phyloP scores from a whole-genome alignment of 1,140 invertebrate genomes.

The Scaptomyza montana region DNA sequence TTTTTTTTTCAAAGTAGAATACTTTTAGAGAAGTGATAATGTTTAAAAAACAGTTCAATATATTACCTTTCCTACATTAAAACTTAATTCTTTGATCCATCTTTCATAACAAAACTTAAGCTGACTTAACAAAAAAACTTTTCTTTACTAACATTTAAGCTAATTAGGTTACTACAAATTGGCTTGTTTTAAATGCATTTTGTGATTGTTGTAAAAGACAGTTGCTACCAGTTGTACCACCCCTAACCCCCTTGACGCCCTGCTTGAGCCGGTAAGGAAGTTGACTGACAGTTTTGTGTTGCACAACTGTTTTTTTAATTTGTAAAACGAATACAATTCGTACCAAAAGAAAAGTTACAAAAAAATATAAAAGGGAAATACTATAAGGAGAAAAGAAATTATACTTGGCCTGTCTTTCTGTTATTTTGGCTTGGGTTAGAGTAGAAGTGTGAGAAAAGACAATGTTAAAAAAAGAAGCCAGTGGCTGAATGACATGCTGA shows the following conservation, averaged over 20 bases:
- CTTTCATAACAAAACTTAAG: too few relatives aligned
- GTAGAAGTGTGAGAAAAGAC: conserved; percentile 10
- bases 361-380: conserved; percentile 1
- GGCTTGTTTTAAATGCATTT: conserved; percentile 46
- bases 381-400: conserved; percentile 23
- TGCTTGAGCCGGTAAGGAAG: conserved; percentile 32
- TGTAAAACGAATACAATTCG: conserved; percentile 41
- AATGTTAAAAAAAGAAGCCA: conserved; percentile 3
- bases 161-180: too few relatives aligned
- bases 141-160: too few relatives aligned
- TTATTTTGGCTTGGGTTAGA: conserved; percentile 17
- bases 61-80: too few relatives aligned
- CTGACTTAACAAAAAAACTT: too few relatives aligned
- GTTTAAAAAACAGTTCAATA: too few relatives aligned
- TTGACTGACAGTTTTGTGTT: conserved; percentile 75
- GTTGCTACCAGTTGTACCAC: conserved; percentile 48
- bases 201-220: conserved; percentile 56
- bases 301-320: conserved; percentile 54
- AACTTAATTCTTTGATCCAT: too few relatives aligned
- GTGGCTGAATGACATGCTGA: conserved; percentile 70
- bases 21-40: too few relatives aligned
- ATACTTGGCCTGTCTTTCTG: background rate
- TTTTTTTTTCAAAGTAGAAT: too few relatives aligned
- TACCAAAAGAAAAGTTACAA: conserved; percentile 18
- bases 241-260: conserved; percentile 17